phyloP scores from a whole-genome alignment of 2,888 invertebrate species.

The Antitype chi region DNA sequence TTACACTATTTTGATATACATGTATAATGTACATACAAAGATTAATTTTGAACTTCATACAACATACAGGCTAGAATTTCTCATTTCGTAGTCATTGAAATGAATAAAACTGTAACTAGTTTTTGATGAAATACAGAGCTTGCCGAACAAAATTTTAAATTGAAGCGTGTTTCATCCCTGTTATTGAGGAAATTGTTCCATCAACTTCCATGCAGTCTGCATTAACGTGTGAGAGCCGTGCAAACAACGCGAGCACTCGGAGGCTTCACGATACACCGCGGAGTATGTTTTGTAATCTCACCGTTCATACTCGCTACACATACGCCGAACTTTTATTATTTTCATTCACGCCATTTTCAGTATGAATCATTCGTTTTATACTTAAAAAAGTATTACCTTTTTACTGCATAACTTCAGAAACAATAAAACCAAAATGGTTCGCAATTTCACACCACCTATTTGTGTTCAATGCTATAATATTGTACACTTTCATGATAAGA shows the following conservation, averaged over 20 bases:
- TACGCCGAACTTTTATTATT: conserved; percentile 17
- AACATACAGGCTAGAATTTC: not conserved
- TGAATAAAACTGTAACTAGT: conserved; percentile 17
- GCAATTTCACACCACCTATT: conserved; percentile 17
- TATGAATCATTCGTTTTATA: conserved; percentile 2
- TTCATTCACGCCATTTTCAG: conserved; percentile 6
- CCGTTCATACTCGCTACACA: conserved; percentile 30
- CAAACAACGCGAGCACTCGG: conserved; percentile 56
- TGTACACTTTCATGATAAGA: conserved; percentile 15
- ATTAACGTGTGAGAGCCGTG: conserved; percentile 58
- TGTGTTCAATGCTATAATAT: conserved; percentile 8
- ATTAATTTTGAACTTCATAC: not conserved
- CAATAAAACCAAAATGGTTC: conserved; percentile 3
- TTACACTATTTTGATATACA: conserved; percentile 7
- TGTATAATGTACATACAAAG: not conserved
- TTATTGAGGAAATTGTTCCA: conserved; percentile 40
- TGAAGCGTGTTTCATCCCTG: conserved; percentile 17
- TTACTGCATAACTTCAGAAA: conserved; percentile 5
- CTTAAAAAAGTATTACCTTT: not conserved
- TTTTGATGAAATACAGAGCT: not conserved
- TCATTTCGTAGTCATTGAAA: conserved; percentile 10
- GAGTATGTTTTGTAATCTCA: conserved; percentile 50
- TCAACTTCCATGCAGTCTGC: conserved; percentile 42
- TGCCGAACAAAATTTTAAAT: conserved; percentile 2
- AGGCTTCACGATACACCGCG: conserved; percentile 26